phyloP scores from a whole-genome alignment of 2,888 invertebrate species.

The Ophion ventricosus region DNA sequence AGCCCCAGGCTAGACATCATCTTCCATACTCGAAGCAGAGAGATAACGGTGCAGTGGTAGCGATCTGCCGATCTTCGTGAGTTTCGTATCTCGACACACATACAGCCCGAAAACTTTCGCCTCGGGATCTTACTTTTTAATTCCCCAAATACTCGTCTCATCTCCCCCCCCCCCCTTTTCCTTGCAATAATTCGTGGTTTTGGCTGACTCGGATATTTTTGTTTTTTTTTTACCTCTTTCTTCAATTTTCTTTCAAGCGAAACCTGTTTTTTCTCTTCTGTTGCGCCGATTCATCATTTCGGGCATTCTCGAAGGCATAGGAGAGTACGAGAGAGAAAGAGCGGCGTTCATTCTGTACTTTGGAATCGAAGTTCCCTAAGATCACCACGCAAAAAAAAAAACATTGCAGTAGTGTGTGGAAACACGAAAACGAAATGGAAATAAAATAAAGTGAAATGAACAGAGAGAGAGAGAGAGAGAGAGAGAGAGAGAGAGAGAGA shows the following conservation, averaged over 20 bases:
- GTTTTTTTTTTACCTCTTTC: conserved; percentile 33
- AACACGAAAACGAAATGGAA: background rate
- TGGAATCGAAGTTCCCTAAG: background rate
- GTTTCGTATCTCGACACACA: conserved; percentile 45
- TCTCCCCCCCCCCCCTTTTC: background rate
- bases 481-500: background rate
- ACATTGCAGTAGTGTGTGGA: background rate
- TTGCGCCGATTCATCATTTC: conserved; percentile 23
- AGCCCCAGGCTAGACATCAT: conserved; percentile 38
- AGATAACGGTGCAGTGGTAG: background rate
- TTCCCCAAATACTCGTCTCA: conserved; percentile 20
- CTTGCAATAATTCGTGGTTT: conserved; percentile 51
- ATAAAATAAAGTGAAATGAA: background rate
- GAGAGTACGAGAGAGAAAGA: background rate
- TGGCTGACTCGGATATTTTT: background rate
- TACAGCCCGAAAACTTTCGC: conserved; percentile 23
- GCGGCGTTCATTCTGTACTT: background rate
- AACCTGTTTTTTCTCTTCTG: conserved; percentile 7
- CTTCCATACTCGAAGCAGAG: background rate
- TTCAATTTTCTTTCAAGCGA: conserved; percentile 23
- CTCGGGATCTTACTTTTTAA: conserved; percentile 34
- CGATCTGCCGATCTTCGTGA: conserved; percentile 26
- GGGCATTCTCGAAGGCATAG: conserved; percentile 21
- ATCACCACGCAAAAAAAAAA: background rate
- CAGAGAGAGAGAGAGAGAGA: conserved; percentile 1